Base-by-base conservation (phyloP, 1,140 invertebrate genomes). In the Harpegnathos saltator region DNA sequence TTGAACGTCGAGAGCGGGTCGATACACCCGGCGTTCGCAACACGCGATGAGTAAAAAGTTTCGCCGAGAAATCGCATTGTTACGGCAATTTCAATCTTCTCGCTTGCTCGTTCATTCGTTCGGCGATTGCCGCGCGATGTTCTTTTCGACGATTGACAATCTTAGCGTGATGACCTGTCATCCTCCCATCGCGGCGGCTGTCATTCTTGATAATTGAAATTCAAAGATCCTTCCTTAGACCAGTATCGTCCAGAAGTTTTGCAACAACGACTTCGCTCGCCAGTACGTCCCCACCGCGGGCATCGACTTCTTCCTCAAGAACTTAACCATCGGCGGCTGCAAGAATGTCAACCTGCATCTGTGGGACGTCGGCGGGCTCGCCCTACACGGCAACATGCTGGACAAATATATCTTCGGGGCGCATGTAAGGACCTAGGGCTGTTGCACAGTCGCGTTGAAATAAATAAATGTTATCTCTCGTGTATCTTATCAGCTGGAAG, bases 321-420 rank as follows among this genome's bases (percentile, higher is more conserved):
- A 96, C 89, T 93, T 97, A 71, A 94, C 95, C 74, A 92, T 98
- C 84, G 96, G 97, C 83, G 95, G 95, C 85, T 95, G 95, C 86
- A 96, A 95, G 88, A 95, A 96, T 91, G 95, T 97, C 22, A 96
- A 96, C 61, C 92, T 98, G 29, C 96, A 98, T 92, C 94, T 98
- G 19, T 98, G 97, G 95, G 98, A 98, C 92, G 96, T 98, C 68
- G 97, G 97, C 33, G 98, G 98, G 11, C 95, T 96, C 54, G 96
- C 97, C 29, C 91, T 98, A 19, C 95, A 95, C 65, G 97, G 97
- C 14, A 94, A 95, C 61, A 98, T 98, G 97, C 92, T 98, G n/a
- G 95, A 96, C 71, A 98, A 98, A 93, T 98, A 98, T 91, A 92
- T 98, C 29, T 97, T 96, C 92, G 96, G 96, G 80, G 96, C 96